Percentiles rank a stretch among this genome's conserved stretches.
Evolutionary conservation across 2,888 invertebrate genomes (phyloP).

Genomic region (Erynnis tages): DNA sequence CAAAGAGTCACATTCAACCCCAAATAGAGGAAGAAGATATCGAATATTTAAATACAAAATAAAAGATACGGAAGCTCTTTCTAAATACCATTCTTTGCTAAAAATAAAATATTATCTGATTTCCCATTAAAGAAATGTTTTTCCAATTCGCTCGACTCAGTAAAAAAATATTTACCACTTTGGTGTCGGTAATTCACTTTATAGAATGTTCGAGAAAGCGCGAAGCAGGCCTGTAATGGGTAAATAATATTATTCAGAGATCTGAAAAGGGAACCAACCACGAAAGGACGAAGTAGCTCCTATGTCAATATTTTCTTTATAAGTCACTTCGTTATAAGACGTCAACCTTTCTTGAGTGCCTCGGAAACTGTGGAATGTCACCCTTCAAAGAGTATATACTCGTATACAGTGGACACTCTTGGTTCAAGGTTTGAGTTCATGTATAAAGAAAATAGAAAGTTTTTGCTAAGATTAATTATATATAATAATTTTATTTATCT

Average conservation of each 20-base stretch:
- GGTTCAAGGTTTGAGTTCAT: too few relatives aligned
- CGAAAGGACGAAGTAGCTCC: slow-evolving; percentile 36
- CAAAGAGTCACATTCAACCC: too few relatives aligned
- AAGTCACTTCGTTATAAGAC: slow-evolving; percentile 53
- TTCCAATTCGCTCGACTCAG: background rate
- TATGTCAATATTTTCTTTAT: slow-evolving; percentile 52
- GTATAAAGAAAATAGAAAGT: too few relatives aligned
- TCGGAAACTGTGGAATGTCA: slow-evolving; percentile 25
- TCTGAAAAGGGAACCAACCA: slow-evolving; percentile 30
- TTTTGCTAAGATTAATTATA: too few relatives aligned
- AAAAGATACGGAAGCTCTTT: too few relatives aligned
- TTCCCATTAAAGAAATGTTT: background rate
- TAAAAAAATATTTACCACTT: background rate
- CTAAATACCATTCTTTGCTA: too few relatives aligned
- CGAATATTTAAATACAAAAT: too few relatives aligned
- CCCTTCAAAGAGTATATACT: background rate
- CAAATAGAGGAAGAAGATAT: too few relatives aligned
- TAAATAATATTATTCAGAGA: slow-evolving; percentile 36
- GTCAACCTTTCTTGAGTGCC: slow-evolving; percentile 44
- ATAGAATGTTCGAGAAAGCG: slow-evolving; percentile 7
- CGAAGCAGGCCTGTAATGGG: slow-evolving; percentile 22
- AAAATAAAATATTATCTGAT: background rate
- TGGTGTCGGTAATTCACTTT: slow-evolving; percentile 3
- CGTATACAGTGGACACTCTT: background rate
- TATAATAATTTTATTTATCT: too few relatives aligned